Evolutionary conservation across 2,888 invertebrate species (phyloP), one percentile per base, ranked within the genome.

Genomic region (Lymantria dispar): DNA sequence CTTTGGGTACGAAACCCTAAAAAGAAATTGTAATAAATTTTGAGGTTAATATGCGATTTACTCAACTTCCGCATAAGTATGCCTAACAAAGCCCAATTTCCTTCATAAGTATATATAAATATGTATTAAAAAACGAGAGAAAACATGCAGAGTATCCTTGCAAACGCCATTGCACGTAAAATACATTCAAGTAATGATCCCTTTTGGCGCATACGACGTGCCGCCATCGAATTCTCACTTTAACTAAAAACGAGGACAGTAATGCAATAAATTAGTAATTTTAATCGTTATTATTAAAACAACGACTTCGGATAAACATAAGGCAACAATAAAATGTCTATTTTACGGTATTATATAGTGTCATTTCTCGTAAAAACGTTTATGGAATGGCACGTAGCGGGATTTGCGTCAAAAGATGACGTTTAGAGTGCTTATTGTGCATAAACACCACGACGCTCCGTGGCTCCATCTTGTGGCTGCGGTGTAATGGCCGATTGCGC

Each of bases 251-350:
- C 72, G 68, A 68, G 68, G 73, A 72, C 76, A 64, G 63, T 72
- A 76, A 73, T 67, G 68, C 78, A 76, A 87, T 89, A 89, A 89
- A 87, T 85, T 86, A 64, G 60, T 84, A 82, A 83, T 87, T 82
- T 90, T 88, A 89, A 89, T 89, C 79, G 79, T 79, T 74, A 80
- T 83, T 81, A 85, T 85, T 85, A 79, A 87, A 87, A 89, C 87
- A 89, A 88, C 87, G 74, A 74, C 68, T 65, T 70, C 76, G 75
- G 56, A 73, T 78, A 76, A 74, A 71, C 75, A 68, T 65, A 68
- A 68, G 65, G 59, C 65, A 72, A 82, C 77, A 80, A 83, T 90
- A 90, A 90, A 88, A 78, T 81, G 72, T 78, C 63, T 68, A 68
- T 70, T 87, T 90, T 89, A 90, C 77, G 74, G 66, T 76, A 68